Evolutionary conservation across 2,113 vertebrate species (phyloP), one percentile per base, ranked within the genome.

Genomic region (Nothobranchius furzeri): DNA sequence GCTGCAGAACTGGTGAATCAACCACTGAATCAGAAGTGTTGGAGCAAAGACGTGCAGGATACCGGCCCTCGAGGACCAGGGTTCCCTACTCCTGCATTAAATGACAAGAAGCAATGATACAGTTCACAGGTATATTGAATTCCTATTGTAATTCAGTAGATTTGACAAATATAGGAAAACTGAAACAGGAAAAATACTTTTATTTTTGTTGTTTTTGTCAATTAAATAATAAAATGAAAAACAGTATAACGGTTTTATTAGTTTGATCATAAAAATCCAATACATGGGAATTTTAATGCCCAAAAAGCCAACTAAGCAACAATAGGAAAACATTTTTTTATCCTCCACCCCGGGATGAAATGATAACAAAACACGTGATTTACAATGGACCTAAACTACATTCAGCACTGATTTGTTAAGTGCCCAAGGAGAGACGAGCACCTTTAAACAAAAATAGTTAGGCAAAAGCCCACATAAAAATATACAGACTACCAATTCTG

Each of bases 261-360:
- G 5, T 15, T 45, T 24, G 60, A 45, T 13, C 46, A 70, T 54
- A 57, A 10, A 70, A 66, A 56, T 71, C 64, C 62, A 84, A 74
- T 81, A 74, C 70, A 12, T 40, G 42, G 73, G 63, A 46, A 63
- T 60, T 76, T 50, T 61, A 51, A 67, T 64, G 64, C 12, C 24
- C 48, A 70, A 64, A 64, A 12, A 12, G 9, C 73, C 53, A 48
- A 64, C 2, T 76, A 70, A 36, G 25, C 66, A 76, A 80, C 83
- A 87, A 87, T 90, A 90, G 88, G 83, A 89, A 87, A 81, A 87
- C 81, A 80, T 40, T 55, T 43, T 7, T 40, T 73, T 54, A 65
- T 49, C 45, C 24, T 80, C 80, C 67, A 66, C 43, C 24, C 72
- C 68, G 30, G 8, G 17, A 81, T 86, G 84, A 73, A 85, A 88